Evolutionary conservation across 2,797 vertebrate genomes (phyloP), one percentile per base, ranked within the genome.

Genomic region (Austrolebias charrua): DNA sequence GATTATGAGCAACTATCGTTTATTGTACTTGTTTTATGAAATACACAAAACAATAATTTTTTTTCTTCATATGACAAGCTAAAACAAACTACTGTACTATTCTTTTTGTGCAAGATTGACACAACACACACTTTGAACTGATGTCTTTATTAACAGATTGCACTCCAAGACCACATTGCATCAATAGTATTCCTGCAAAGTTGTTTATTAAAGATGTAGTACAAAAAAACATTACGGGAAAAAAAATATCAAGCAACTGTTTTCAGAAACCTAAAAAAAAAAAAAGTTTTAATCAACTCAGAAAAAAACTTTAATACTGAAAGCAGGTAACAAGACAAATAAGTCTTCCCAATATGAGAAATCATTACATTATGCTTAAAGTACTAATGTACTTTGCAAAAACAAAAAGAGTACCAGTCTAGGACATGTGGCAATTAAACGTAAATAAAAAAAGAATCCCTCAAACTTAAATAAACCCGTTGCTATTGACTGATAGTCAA

Each of bases 311-410:
- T n/a, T 91, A 93, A 94, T 89, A 94, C 93, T 93, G 92, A 92
- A 92, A 89, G 68, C 77, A 89, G 76, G 80, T 84, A 88, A 92
- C 87, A 87, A 86, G 78, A 88, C 80, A 89, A 86, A 64, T 86
- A 84, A 89, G 85, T 91, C 93, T 94, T 94, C 93, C 92, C 93
- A 94, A 94, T 94, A 93, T 94, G 93, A 94, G 93, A 94, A 94
- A 94, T 91, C 85, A 80, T 87, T 81, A 82, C 61, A 84, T 90
- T 91, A 89, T 91, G 89, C 90, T 83, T 57, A 4, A 84, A 91
- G 90, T 92, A 92, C 90, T 87, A 85, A 77, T 82, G 88, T 90
- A 92, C 90, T 92, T 78, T 68, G 90, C 90, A 93, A 67, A 59
- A 57, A 15, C 6, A 63, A 20, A 93, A 88, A 82, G 75, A 44